A percentile compares a stretch with the other conserved stretches of the same genome.
Evolutionary conservation across 2,113 vertebrate genomes (phyloP).

Genomic region (Nothobranchius furzeri): DNA sequence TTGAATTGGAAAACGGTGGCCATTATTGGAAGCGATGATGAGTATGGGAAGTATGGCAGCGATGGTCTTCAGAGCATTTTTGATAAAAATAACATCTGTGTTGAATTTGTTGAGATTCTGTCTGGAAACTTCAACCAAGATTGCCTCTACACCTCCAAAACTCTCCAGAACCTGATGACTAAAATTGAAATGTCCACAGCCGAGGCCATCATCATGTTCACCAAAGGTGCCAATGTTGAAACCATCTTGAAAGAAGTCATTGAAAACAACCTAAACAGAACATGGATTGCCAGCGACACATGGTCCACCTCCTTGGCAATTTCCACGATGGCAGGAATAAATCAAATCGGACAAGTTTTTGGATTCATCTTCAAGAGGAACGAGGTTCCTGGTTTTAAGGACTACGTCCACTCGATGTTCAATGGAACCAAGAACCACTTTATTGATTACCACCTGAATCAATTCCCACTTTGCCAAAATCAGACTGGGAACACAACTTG

Average conservation of each 20-base stretch:
- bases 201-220: slow-evolving; percentile 67
- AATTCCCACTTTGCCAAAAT: slow-evolving; percentile 1
- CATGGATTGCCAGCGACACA: slow-evolving; percentile 67
- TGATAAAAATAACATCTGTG: slow-evolving; percentile 11
- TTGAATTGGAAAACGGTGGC: slow-evolving; percentile 59
- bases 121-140: slow-evolving; percentile 29
- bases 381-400: slow-evolving; percentile 55
- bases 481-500: neutral
- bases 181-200: slow-evolving; percentile 22
- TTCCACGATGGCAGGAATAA: neutral
- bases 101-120: slow-evolving; percentile 57
- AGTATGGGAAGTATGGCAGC: slow-evolving; percentile 64
- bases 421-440: neutral
- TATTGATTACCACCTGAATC: neutral
- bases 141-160: accelerated
- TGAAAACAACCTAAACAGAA: slow-evolving; percentile 36
- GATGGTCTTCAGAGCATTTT: slow-evolving; percentile 18
- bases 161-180: neutral
- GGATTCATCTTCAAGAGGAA: slow-evolving; percentile 54
- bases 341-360: slow-evolving; percentile 39
- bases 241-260: slow-evolving; percentile 44
- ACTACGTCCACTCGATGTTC: slow-evolving; percentile 40
- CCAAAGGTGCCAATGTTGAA: slow-evolving; percentile 29
- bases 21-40: slow-evolving; percentile 70
- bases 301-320: slow-evolving; percentile 51